These are phyloP conservation scores for Brachionus manjavacas DNA, from an alignment of 1,140 invertebrate genomes.

Conservation along the genomic window DNA sequence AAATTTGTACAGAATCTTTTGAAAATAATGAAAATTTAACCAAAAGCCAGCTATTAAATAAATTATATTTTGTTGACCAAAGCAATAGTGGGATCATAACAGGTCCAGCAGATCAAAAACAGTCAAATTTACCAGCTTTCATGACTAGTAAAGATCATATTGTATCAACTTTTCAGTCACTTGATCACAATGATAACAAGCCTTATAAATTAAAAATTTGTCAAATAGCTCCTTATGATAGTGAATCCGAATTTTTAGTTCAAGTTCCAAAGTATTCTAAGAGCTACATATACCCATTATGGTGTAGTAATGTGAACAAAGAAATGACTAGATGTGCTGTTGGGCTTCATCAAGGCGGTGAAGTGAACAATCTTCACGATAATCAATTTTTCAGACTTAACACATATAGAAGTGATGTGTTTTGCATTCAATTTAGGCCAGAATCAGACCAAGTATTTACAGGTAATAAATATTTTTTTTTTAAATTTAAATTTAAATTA, in stretches of 20 bases:
- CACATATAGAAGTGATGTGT: neutral
- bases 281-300: constrained; percentile 2
- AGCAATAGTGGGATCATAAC: neutral
- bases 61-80: neutral
- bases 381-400: neutral
- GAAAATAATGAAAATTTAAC: neutral
- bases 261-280: neutral
- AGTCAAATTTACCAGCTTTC: neutral
- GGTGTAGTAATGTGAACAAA: constrained; percentile 12
- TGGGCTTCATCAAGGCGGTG: neutral
- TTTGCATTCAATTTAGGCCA: neutral
- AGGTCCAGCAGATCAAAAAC: neutral
- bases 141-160: neutral
- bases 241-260: neutral
- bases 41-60: neutral
- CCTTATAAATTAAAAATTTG: constrained; percentile 32
- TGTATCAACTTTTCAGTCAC: neutral
- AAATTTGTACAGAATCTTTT: neutral
- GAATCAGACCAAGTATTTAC: neutral
- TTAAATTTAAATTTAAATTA: neutral
- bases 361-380: neutral
- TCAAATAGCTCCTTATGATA: neutral
- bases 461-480: neutral
- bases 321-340: neutral
- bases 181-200: neutral